phyloP scores from a whole-genome alignment of 2,113 vertebrate genomes.

The Silurus asotus region DNA sequence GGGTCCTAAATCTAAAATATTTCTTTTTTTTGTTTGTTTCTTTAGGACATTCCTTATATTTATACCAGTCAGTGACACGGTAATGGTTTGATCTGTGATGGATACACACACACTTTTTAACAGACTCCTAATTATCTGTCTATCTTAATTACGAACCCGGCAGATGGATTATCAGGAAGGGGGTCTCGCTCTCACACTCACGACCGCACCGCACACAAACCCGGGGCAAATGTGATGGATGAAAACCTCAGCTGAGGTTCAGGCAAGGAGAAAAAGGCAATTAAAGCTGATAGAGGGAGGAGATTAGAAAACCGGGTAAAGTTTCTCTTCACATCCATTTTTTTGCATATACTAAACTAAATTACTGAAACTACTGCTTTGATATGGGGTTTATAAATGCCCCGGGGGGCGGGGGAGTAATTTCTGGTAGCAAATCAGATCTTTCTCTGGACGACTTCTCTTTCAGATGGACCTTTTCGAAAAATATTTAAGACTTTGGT shows the following conservation, averaged over 20 bases:
- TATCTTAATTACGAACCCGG: constrained; percentile 26
- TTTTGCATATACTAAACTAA: background rate
- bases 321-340: too few relatives aligned
- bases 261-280: constrained; percentile 27
- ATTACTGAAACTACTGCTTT: background rate
- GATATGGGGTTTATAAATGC: background rate
- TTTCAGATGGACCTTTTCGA: too few relatives aligned
- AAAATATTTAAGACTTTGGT: too few relatives aligned
- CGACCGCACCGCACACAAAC: constrained; percentile 8
- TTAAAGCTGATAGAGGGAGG: constrained; percentile 2
- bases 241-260: constrained; percentile 2
- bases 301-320: constrained; percentile 4
- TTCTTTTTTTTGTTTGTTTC: background rate
- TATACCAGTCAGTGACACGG: background rate
- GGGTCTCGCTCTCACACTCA: constrained; percentile 4
- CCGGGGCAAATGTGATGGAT: constrained; percentile 6
- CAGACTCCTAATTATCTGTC: constrained; percentile 27
- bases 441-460: too few relatives aligned
- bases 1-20: background rate
- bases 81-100: constrained; percentile 19
- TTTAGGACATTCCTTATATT: background rate
- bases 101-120: constrained; percentile 25
- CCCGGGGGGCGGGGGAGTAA: background rate
- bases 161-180: constrained; percentile 37
- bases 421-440: background rate